Evolutionary conservation across 2,113 vertebrate genomes (phyloP).

Genomic region (Tenebrosternarchus preto): DNA sequence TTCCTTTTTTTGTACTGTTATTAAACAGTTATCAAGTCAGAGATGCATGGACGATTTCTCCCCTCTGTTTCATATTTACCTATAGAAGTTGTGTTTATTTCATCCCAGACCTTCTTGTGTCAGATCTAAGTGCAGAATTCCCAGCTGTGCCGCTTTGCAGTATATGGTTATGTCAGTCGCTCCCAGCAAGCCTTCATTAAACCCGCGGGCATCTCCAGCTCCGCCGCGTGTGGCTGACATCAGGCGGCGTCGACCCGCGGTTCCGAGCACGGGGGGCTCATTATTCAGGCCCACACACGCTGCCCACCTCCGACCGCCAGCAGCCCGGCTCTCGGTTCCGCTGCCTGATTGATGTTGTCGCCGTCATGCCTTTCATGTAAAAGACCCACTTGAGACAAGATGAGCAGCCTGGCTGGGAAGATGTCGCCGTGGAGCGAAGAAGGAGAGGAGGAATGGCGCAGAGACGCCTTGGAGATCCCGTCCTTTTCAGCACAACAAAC

Average conservation of each 20-base stretch:
- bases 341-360: conserved; percentile 49
- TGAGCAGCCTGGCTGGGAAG: conserved; percentile 22
- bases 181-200: conserved; percentile 56
- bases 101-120: neutral
- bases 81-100: conserved; percentile 11
- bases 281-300: conserved; percentile 55
- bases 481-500: neutral
- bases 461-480: neutral
- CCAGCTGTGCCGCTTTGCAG: neutral
- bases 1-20: neutral
- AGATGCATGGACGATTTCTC: neutral
- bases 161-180: conserved; percentile 30
- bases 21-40: neutral
- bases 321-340: conserved; percentile 44
- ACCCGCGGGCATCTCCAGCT: conserved; percentile 42
- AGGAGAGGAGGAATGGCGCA: neutral
- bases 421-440: neutral
- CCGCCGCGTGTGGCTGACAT: conserved; percentile 46
- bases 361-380: conserved; percentile 40
- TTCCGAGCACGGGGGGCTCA: conserved; percentile 47
- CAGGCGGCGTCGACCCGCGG: conserved; percentile 20
- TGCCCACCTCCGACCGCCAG: conserved; percentile 51
- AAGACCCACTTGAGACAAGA: conserved; percentile 30
- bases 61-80: conserved; percentile 2
- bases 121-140: conserved; percentile 26